phyloP scores from a whole-genome alignment of 1,140 invertebrate genomes.

The Bombus picipes region DNA sequence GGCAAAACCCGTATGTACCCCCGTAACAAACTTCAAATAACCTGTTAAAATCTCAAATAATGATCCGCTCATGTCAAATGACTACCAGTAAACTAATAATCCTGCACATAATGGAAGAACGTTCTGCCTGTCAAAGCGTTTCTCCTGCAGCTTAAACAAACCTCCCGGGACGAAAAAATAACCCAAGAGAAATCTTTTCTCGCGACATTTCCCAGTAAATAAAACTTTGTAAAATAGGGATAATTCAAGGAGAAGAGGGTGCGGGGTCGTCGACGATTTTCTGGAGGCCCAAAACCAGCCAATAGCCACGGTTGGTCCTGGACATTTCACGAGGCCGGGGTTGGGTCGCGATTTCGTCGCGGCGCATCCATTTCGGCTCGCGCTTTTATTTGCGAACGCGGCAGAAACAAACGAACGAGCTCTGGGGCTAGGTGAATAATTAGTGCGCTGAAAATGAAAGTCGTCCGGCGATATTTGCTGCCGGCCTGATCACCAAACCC shows the following conservation, averaged over 20 bases:
- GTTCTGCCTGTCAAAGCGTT: background rate
- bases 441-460: conserved; percentile 76
- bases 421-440: conserved; percentile 73
- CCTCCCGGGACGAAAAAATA: background rate
- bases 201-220: background rate
- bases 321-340: background rate
- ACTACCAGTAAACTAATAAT: background rate
- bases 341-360: conserved; percentile 47
- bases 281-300: background rate
- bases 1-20: background rate
- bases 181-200: background rate
- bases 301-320: background rate
- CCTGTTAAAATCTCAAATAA: background rate
- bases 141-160: background rate
- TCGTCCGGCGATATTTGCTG: conserved; percentile 75
- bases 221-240: background rate
- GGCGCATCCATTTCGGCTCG: conserved; percentile 51
- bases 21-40: background rate
- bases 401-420: conserved; percentile 73
- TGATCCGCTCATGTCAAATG: background rate
- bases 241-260: background rate
- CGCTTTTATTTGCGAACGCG: conserved; percentile 68
- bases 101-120: background rate
- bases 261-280: background rate
- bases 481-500: conserved; percentile 53